Percentiles rank a stretch among this genome's conserved stretches.
Conservation (phyloP, 2,888 invertebrate species). For the Oscheius sp. region DNA sequence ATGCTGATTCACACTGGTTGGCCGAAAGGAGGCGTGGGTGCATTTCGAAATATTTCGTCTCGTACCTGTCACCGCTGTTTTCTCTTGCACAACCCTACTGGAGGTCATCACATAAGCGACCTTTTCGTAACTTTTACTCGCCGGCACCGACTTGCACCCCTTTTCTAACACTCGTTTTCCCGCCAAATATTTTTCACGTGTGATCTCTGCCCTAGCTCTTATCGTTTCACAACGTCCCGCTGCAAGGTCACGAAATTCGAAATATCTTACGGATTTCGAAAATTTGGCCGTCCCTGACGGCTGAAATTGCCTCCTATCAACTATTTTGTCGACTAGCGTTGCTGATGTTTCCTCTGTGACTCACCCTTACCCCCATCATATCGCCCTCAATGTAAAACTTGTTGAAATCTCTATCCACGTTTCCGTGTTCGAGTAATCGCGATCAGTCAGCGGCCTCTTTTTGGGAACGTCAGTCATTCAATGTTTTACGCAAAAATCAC, state of each 20-base stretch:
- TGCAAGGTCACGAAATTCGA: not conserved
- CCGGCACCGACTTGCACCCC: slow-evolving; percentile 16
- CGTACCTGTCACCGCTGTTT: slow-evolving; percentile 27
- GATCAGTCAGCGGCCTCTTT: too few relatives aligned
- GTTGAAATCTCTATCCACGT: too few relatives aligned
- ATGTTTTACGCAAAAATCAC: too few relatives aligned
- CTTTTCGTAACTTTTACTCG: slow-evolving; percentile 16
- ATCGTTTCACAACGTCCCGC: not conserved
- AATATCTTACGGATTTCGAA: not conserved
- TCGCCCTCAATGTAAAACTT: not conserved
- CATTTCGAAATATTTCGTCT: slow-evolving; percentile 33
- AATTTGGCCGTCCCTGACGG: not conserved
- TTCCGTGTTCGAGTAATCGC: too few relatives aligned
- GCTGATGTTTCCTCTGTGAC: slow-evolving; percentile 19
- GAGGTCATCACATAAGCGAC: slow-evolving; percentile 22
- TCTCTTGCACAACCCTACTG: slow-evolving; percentile 25
- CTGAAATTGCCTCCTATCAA: slow-evolving; percentile 14
- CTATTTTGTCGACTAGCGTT: not conserved
- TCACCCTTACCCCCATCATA: slow-evolving; percentile 1
- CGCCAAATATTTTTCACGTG: not conserved
- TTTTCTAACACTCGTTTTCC: not conserved
- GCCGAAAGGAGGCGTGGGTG: slow-evolving; percentile 21
- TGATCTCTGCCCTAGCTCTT: not conserved
- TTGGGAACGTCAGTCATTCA: too few relatives aligned
- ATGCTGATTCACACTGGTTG: slow-evolving; percentile 27